Evolutionary conservation across 2,797 vertebrate species (phyloP), one percentile per base, ranked within the genome.

Genomic region (Mallotus villosus): DNA sequence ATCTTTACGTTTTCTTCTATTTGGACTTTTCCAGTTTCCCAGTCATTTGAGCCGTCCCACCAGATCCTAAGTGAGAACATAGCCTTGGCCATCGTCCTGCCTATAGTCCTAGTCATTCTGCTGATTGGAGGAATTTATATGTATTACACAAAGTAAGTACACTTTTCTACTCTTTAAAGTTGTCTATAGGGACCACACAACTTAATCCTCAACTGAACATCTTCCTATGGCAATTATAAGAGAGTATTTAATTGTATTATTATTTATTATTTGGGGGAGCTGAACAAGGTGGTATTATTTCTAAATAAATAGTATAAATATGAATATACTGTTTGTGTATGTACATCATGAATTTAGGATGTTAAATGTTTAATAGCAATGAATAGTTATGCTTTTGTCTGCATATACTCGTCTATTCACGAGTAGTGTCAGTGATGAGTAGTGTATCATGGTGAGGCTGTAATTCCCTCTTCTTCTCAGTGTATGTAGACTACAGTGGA

Each of bases 11-110:
- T 16, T 25, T 60, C 22, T 60, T 60, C 22, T 60, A 25, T 9
- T 22, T 60, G 8, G 21, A 4, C 22, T 73, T 41, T 58, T 68
- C 17, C 81, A 97, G 96, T 96, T 57, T 95, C 95, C 71, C 94
- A 95, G 91, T 93, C 96, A 7, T 95, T 95, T n/a, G 94, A 95
- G 80, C 94, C 95, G 0, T 95, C 96, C 59, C 93, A 93, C 81
- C 95, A 96, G 89, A 95, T 96, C 86, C 90, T 96, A 81, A 95
- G 95, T 32, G 95, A 96, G 79, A 96, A 97, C 85, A 95, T 97
- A 3, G 95, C 95, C 72, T 79, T 97, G 90, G 96, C 96, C 9
- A 96, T 97, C 77, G 93, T 96, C 79, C 88, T 97, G 85, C 96
- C 96, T 62, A 94, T 97, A 51, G 94, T 96, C 84, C 83, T 97